Percentiles rank a stretch among this genome's conserved stretches.
phyloP scores from a whole-genome alignment of 2,113 vertebrate species.

The Peromyscus polionotus region DNA sequence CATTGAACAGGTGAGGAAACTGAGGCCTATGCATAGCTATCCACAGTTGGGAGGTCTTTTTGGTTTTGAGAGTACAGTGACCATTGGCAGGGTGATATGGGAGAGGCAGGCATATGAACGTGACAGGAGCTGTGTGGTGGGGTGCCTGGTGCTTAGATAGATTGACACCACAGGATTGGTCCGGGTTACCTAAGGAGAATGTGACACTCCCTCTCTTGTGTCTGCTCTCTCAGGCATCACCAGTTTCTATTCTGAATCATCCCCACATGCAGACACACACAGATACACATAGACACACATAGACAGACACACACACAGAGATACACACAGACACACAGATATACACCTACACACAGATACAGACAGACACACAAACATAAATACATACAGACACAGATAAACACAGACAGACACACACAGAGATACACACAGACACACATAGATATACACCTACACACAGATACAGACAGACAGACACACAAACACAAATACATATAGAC shows the following conservation, averaged over 20 bases:
- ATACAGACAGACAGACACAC: no score
- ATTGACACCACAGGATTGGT: background rate
- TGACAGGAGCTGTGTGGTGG: background rate
- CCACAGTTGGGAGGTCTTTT: background rate
- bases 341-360: background rate
- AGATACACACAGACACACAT: no score
- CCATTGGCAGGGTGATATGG: no score
- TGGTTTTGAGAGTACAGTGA: background rate
- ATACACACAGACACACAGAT: no score
- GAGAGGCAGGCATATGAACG: background rate
- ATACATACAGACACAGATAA: no score
- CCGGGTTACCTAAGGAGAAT: background rate
- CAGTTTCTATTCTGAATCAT: background rate
- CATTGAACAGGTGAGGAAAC: background rate
- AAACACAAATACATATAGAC: no score
- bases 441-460: no score
- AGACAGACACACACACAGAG: background rate
- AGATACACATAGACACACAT: background rate
- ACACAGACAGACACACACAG: no score
- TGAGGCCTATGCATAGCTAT: background rate
- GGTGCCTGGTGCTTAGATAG: background rate
- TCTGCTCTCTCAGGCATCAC: background rate
- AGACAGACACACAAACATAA: background rate
- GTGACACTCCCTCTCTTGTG: background rate
- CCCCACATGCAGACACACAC: background rate